A percentile compares a stretch with the other conserved stretches of the same genome.
These are phyloP conservation scores for Penaeus monodon DNA, from an alignment of 2,888 invertebrate genomes.

Conservation along the genomic window DNA sequence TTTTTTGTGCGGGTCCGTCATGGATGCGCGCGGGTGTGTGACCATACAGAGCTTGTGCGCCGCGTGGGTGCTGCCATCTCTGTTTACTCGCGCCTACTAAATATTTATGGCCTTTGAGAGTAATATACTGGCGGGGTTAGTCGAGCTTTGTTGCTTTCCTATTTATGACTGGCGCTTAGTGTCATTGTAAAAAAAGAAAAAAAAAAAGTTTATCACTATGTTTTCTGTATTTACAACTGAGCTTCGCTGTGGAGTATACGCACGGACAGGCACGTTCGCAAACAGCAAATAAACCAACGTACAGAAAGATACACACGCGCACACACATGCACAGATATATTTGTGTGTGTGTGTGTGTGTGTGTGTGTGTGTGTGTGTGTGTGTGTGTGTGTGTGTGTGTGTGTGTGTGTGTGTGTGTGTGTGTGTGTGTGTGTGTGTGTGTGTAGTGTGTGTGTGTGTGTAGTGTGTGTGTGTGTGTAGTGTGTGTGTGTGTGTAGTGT, in stretches of 20 bases:
- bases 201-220: too few species aligned
- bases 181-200: too few species aligned
- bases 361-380: constrained; percentile 19
- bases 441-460: neutral
- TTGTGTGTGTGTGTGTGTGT: constrained; percentile 16
- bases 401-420: neutral
- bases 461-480: neutral
- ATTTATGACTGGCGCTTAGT: too few species aligned
- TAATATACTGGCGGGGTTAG: too few species aligned
- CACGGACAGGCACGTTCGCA: neutral
- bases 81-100: too few species aligned
- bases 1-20: neutral
- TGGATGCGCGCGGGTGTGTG: neutral
- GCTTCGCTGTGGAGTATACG: neutral
- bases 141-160: too few species aligned
- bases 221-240: too few species aligned
- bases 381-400: neutral
- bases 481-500: neutral
- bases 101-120: too few species aligned
- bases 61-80: neutral
- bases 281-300: constrained; percentile 15
- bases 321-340: constrained; percentile 8
- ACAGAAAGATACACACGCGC: constrained; percentile 21
- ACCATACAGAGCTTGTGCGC: neutral
- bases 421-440: neutral